Evolutionary conservation across 2,888 invertebrate genomes (phyloP), one percentile per base, ranked within the genome.

Genomic region (Masnerella sp.): DNA sequence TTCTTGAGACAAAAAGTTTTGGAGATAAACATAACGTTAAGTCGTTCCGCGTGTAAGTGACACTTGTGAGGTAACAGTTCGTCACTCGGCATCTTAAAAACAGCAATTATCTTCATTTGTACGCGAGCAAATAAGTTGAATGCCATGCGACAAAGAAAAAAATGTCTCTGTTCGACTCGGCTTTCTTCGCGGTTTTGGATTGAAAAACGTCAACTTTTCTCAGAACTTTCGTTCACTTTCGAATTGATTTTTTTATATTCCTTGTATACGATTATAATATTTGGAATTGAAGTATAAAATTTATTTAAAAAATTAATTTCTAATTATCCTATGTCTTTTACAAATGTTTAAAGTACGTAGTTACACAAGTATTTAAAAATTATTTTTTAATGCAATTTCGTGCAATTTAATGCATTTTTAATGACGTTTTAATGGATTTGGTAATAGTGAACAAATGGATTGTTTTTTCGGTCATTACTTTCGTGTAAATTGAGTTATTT

Each of bases 231-330:
- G 7, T 62, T 8, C 49, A 25, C 65, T 61, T 61, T 54, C 67
- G 52, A 7, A 72, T 67, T 40, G 32, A 73, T 49, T 61, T 47
- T n/a, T n/a, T n/a, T n/a, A n/a, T n/a, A n/a, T n/a, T n/a, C n/a
- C n/a, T n/a, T n/a, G n/a, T n/a, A n/a, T n/a, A n/a, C n/a, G n/a
- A n/a, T n/a, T n/a, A n/a, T n/a, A n/a, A n/a, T n/a, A n/a, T n/a
- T n/a, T n/a, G n/a, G n/a, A n/a, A n/a, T n/a, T n/a, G n/a, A n/a
- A n/a, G n/a, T n/a, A n/a, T n/a, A n/a, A n/a, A n/a, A n/a, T n/a
- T n/a, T n/a, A n/a, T n/a, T n/a, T n/a, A n/a, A n/a, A n/a, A n/a
- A n/a, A 42, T 20, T 65, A 49, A 74, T 70, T 61, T 64, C 32
- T 12, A 56, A 54, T 52, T 49, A 67, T 59, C 25, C 4, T 22